Evolutionary conservation across 2,888 invertebrate genomes (phyloP), one percentile per base, ranked within the genome.

Genomic region (Cryptus viduatorius): DNA sequence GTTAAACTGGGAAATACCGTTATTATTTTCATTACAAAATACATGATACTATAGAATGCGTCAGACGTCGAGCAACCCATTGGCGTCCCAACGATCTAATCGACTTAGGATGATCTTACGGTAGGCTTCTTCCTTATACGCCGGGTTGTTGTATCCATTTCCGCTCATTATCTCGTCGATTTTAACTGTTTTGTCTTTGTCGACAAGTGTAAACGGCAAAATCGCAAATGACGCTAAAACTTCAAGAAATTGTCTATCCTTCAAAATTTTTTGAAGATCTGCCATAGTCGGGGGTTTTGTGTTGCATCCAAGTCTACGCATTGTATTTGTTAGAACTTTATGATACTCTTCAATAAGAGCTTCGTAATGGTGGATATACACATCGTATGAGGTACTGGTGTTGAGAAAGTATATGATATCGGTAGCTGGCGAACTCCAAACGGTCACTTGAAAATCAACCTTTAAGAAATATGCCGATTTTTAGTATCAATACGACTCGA

Each of bases 381-480:
- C 59, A 3, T 59, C 59, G 14, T 59, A 19, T 3, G 59, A 29
- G 24, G 59, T 24, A 29, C 59, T 59, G 14, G 59, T 59, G 59
- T 29, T 59, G 24, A 59, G 59, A 84, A 94, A 94, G 84, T 94
- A 94, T 68, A 91, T 94, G 14, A 95, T 87, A 89, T 95, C 94
- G 46, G 94, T 83, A 0, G 93, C 94, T 10, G 94, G 94, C 46
- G 94, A 93, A 4, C 91, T 88, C 85, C 93, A 94, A 53, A 90
- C 71, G 67, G 92, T 90, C 83, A 94, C 76, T 92, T 95, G 94
- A 81, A 94, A 94, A 88, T 95, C 94, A 72, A 94, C 94, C 94
- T 94, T 89, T 0, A 94, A 93, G 59, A 29, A 56, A 61, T 37
- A 19, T 4, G 29, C 29, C 10, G 12, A 1, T 29, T 29, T 59